Evolutionary conservation across 1,140 invertebrate species (phyloP).

Genomic region (Oncopodura yosiiana): DNA sequence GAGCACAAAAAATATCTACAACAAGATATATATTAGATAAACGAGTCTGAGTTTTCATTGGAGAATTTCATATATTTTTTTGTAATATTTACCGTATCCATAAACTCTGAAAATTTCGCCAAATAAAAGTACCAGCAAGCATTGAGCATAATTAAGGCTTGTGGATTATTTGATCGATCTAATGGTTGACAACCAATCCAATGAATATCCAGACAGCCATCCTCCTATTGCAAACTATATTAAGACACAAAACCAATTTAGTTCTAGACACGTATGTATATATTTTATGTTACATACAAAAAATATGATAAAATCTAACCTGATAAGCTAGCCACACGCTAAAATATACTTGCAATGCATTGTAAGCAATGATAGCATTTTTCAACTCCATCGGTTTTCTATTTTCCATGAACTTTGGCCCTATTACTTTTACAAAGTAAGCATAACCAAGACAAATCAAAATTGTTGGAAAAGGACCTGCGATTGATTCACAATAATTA

Average conservation of each 20-base stretch:
- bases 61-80: no score
- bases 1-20: constrained; percentile 76
- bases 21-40: constrained; percentile 38
- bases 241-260: background rate
- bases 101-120: constrained; percentile 91
- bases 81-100: constrained; percentile 89
- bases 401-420: constrained; percentile 74
- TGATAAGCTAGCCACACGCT: constrained; percentile 70
- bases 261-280: background rate
- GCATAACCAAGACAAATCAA: constrained; percentile 71
- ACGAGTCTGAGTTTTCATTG: background rate
- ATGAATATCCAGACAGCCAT: no score
- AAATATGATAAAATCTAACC: constrained; percentile 46
- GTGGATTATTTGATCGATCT: no score
- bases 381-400: constrained; percentile 71
- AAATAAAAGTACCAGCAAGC: constrained; percentile 96
- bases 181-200: no score
- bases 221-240: no score
- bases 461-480: constrained; percentile 76
- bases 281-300: background rate
- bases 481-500: no score
- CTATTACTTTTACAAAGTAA: constrained; percentile 69
- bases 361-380: constrained; percentile 67
- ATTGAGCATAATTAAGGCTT: no score
- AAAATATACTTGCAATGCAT: constrained; percentile 71